phyloP scores from a whole-genome alignment of 2,888 invertebrate species.

The Ernsta delagoae region DNA sequence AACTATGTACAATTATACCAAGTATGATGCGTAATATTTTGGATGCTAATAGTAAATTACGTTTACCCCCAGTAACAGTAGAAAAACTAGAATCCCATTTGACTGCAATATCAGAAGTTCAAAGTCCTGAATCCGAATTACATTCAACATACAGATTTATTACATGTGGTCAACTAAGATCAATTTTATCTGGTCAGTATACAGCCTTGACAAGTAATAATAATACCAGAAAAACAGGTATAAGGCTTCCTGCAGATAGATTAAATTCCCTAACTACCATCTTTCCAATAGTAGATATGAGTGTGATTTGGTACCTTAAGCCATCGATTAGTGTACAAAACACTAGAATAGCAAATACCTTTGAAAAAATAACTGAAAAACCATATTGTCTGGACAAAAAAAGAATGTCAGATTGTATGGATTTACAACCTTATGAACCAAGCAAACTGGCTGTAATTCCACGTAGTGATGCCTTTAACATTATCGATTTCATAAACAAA shows the following conservation, averaged over 20 bases:
- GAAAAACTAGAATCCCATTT: slow-evolving; percentile 45
- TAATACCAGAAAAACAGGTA: neutral
- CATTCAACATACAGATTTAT: neutral
- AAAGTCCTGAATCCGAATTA: neutral
- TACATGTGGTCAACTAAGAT: slow-evolving; percentile 9
- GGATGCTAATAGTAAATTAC: slow-evolving; percentile 44
- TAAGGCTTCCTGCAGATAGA: slow-evolving; percentile 2
- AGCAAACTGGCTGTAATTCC: slow-evolving; percentile 7
- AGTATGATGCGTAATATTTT: slow-evolving; percentile 58
- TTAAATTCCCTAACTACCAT: neutral
- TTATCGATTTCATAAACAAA: neutral
- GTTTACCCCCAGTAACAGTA: slow-evolving; percentile 39
- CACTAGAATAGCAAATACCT: neutral
- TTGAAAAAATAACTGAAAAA: neutral
- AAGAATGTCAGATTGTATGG: slow-evolving; percentile 42
- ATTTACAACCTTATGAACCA: slow-evolving; percentile 47
- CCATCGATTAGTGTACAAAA: neutral
- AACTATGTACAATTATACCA: slow-evolving; percentile 70
- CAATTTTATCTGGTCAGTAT: slow-evolving; percentile 5
- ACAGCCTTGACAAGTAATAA: neutral
- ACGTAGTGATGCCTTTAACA: neutral
- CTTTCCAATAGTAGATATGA: neutral
- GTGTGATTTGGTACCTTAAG: neutral
- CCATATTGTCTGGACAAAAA: neutral
- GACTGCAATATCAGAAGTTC: slow-evolving; percentile 7